Evolutionary conservation across 64 coral and sea anemone species (phyloP), one percentile per base, ranked within the genome.

Genomic region (Porites australiensis): DNA sequence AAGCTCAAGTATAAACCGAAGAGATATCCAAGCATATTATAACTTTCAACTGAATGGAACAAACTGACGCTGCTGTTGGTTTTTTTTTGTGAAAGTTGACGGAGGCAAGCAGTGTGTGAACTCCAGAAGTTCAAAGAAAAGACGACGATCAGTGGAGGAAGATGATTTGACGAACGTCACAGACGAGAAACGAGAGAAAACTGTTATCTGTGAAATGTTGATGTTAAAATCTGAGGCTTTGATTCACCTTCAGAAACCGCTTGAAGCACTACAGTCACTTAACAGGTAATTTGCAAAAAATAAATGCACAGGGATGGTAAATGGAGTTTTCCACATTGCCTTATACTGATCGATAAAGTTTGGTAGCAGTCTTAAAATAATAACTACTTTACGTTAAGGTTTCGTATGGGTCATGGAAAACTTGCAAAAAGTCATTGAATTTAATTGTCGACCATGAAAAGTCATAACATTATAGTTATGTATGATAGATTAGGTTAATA

Each of bases 221-320:
- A 60, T 91, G 50, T 75, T 80, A 37, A 91, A 91, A 65, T 55
- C 89, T 10, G 63, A 58, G 58, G 79, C 89, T 11, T 74, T 91
- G 23, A 49, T 69, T 64, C 77, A 75, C 11, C 66, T 91, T 79
- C 58, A 75, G 5, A 67, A 83, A 52, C 79, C 79, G 16, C 45
- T 91, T 27, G 54, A 74, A 23, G 79, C 89, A 6, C 12, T 84
- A 3, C 77, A 91, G 60, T 72, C n/a, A 12, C 54, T 91, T 4
- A 80, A 91, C 18, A 91, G 79, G 89, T 91, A 74, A 2, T 16
- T 57, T 57, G 54, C 54, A 9, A 9, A 57, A 57, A 57, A 57
- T 57, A 57, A 9, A 9, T 57, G 12, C 27, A 37, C 27, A 0
- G 27, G 27, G 27, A 1, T 37, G 27, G 27, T 37, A 37, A 37